Percentiles rank a stretch among this genome's conserved stretches.
Conservation (phyloP, 2,113 vertebrate genomes). For the Pseudopipra pipra region DNA sequence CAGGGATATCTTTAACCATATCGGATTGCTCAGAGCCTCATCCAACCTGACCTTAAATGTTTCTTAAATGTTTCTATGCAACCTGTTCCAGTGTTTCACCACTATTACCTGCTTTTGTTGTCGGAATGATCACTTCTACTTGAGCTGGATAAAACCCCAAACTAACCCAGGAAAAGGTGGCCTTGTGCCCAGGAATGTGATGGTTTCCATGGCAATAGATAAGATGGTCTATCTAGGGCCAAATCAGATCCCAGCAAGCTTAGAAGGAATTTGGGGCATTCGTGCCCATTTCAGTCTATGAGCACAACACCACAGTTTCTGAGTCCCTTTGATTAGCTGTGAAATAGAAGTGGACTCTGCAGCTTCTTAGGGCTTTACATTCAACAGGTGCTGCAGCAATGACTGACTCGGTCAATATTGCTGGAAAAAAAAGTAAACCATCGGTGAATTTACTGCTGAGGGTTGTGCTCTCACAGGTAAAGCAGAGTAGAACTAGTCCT, state of each 20-base stretch:
- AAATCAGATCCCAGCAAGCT: conserved; percentile 12
- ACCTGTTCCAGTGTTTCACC: not conserved
- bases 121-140: not conserved
- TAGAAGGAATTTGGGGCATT: accelerated
- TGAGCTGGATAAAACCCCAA: not conserved
- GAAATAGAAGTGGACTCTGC: not conserved
- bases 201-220: conserved; percentile 17
- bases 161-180: not conserved
- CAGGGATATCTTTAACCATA: not conserved
- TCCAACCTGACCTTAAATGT: not conserved
- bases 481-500: not conserved
- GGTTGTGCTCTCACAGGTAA: not conserved
- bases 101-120: not conserved
- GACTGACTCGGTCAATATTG: not conserved
- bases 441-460: not conserved
- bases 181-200: not conserved
- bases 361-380: not conserved
- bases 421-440: not conserved
- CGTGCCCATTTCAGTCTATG: not conserved
- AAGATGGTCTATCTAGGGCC: not conserved
- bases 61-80: not conserved
- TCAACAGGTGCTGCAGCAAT: not conserved
- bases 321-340: not conserved
- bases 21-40: not conserved
- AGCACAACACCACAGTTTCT: not conserved